Base-by-base conservation (phyloP, 2,113 vertebrate genomes). In the Pungitius pungitius region DNA sequence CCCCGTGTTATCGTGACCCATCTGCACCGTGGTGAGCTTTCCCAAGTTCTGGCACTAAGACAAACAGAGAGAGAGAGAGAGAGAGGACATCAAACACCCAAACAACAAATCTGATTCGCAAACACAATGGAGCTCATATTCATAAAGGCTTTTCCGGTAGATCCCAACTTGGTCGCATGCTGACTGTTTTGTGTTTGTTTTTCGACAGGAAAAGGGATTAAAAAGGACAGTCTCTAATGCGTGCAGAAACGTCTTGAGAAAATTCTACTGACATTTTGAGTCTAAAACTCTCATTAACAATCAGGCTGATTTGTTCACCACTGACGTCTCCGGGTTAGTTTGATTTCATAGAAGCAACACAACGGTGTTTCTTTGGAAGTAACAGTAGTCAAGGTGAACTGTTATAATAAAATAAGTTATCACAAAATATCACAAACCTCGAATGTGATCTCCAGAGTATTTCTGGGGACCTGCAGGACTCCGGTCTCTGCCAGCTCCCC, bases 1-100 rank as follows among this genome's bases (percentile, higher is more conserved):
- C 4, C 98, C 98, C 20, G 97, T 94, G 93, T 99, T 99, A 90
- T 99, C 98, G 22, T 99, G 98, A 83, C 97, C 98, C 92, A 99
- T 98, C 90, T 99, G 97, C 73, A 98, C 96, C 8, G 98, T 99
- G 78, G 98, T 99, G 88, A 99, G 94, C 78, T 98, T 99, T 30
- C 98, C 98, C 81, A 99, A 91, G 89, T 99, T 99, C 94, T 98
- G 98, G 85, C 96, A 99, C 98, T 99, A 85, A 35, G 45, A 75
- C 27, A 54, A 9, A 33, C 10, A 60, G 26, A 69, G 11, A 60
- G 10, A 45, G 20, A 45, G 85, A 55, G 8, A 63, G 24, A 63
- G 24, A 67, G 8, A 59, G 12, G 22, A 52, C 0, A 4, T 56
- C 33, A 63, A 69, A 62, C 45, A 27, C 13, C 1, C 4, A 33